These are phyloP conservation scores for Archilochus colubris DNA, from an alignment of 2,113 vertebrate genomes.

Conservation along the genomic window DNA sequence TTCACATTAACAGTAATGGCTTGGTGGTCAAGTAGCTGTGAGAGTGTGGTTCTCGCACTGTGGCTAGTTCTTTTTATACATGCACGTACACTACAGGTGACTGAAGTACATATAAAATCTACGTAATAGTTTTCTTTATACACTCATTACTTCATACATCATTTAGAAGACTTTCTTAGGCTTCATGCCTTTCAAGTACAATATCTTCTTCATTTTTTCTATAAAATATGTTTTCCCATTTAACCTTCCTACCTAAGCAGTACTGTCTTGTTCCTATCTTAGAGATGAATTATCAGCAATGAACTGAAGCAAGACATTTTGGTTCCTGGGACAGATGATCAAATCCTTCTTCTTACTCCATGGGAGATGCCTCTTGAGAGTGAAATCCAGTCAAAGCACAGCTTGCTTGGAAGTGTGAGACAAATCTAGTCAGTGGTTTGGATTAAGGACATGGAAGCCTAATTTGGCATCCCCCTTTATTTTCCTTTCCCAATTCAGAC, in stretches of 20 bases:
- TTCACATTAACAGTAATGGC: background rate
- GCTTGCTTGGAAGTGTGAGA: background rate
- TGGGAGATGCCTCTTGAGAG: background rate
- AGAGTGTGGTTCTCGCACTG: background rate
- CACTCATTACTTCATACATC: background rate
- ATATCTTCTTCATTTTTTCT: background rate
- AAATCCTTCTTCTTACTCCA: background rate
- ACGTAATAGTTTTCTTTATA: background rate
- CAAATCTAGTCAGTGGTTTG: background rate
- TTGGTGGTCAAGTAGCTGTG: background rate
- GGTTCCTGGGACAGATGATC: background rate
- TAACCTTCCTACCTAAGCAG: background rate
- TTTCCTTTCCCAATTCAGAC: background rate
- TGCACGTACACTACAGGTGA: background rate
- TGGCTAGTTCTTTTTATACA: background rate
- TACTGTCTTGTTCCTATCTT: background rate
- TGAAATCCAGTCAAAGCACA: background rate
- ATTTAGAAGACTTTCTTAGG: background rate
- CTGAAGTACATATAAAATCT: background rate
- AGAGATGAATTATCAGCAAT: background rate
- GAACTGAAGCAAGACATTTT: background rate
- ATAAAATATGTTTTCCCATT: background rate
- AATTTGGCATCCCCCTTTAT: background rate
- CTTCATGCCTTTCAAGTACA: background rate
- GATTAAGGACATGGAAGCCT: background rate